phyloP scores from a whole-genome alignment of 2,797 vertebrate species.

The Centropyge bicolor region DNA sequence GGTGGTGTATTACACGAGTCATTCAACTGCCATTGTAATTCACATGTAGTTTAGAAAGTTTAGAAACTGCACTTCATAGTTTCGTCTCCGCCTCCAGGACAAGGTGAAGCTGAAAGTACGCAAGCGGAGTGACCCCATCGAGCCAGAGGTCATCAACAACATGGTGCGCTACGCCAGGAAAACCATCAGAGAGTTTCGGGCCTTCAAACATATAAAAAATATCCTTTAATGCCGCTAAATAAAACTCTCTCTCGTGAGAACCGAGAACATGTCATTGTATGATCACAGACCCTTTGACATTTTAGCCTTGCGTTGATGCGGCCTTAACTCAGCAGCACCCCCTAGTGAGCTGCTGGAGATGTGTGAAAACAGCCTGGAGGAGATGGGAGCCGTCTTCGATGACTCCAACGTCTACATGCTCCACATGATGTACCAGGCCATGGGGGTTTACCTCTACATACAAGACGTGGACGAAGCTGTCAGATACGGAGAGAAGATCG shows the following conservation, averaged over 20 bases:
- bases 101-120: conserved; percentile 90
- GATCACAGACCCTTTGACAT: neutral
- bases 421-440: conserved; percentile 99
- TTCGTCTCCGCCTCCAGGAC: conserved; percentile 84
- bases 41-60: neutral
- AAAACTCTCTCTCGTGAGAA: neutral
- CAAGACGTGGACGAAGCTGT: conserved; percentile 87
- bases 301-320: conserved; percentile 34
- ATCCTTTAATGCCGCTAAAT: conserved; percentile 86
- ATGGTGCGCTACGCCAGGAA: conserved; percentile 93
- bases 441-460: conserved; percentile 94
- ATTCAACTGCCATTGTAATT: neutral
- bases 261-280: neutral
- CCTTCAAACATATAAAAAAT: conserved; percentile 92
- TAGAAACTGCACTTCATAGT: neutral
- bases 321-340: conserved; percentile 90
- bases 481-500: conserved; percentile 92
- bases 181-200: conserved; percentile 91
- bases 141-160: conserved; percentile 85
- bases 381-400: conserved; percentile 92
- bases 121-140: conserved; percentile 83
- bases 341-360: conserved; percentile 94
- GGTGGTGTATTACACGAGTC: neutral
- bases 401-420: conserved; percentile 95
- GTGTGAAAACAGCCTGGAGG: conserved; percentile 94